phyloP scores from a whole-genome alignment of 2,113 vertebrate species.

The Salvelinus alpinus region DNA sequence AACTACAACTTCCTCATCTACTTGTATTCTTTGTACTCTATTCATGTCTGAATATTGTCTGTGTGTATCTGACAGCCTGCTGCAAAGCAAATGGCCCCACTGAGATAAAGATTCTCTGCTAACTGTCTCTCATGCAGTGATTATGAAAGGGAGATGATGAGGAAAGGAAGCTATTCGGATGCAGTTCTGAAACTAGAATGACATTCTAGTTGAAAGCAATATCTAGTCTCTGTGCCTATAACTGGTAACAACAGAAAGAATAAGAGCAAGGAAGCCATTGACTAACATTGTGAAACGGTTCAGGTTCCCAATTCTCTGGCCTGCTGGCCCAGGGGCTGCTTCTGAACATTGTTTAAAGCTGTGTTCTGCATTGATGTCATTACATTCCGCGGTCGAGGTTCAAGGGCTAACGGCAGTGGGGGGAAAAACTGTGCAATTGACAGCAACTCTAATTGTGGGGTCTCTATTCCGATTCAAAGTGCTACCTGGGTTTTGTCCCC shows the following conservation, averaged over 20 bases:
- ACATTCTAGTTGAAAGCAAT: not conserved
- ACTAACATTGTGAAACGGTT: not conserved
- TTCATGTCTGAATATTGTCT: no score
- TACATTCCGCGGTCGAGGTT: not conserved
- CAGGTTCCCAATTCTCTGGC: not conserved
- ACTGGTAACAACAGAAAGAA: not conserved
- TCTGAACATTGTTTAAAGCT: not conserved
- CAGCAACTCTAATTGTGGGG: not conserved
- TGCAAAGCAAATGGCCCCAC: no score
- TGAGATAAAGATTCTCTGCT: no score
- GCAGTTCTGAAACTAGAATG: not conserved
- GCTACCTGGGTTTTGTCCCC: not conserved
- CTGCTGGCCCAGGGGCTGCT: not conserved
- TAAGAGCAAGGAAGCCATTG: not conserved
- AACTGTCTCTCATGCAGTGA: not conserved
- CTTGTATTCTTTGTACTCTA: no score
- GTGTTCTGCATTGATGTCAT: not conserved
- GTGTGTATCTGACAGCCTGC: no score
- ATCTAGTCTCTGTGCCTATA: not conserved
- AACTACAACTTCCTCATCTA: not conserved
- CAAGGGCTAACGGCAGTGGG: not conserved
- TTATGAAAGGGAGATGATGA: not conserved
- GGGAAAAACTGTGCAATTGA: not conserved
- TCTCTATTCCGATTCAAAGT: conserved; percentile 16
- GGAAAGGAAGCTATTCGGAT: not conserved